Evolutionary conservation across 2,113 vertebrate species (phyloP).

Genomic region (Varanus salvator): DNA sequence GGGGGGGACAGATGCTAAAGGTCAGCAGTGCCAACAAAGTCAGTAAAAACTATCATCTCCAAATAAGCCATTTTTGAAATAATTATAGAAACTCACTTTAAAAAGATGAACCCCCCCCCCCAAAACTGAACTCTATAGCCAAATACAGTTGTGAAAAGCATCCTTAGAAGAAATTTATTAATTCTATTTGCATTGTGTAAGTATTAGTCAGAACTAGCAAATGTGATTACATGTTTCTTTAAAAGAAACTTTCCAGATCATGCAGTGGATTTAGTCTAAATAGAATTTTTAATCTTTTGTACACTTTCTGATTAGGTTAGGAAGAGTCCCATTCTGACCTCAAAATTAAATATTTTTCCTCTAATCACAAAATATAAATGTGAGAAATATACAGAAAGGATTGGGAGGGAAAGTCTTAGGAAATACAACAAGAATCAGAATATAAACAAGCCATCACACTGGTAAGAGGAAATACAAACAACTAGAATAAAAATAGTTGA

Average conservation of each 20-base stretch:
- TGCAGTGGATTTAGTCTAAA: slow-evolving; percentile 64
- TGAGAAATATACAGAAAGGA: slow-evolving; percentile 74
- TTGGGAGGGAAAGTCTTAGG: slow-evolving; percentile 55
- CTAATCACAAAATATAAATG: slow-evolving; percentile 63
- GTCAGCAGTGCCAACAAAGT: background rate
- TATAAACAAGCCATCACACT: slow-evolving; percentile 88
- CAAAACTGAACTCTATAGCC: slow-evolving; percentile 32
- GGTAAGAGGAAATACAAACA: slow-evolving; percentile 88
- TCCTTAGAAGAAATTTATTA: slow-evolving; percentile 37
- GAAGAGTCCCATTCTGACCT: slow-evolving; percentile 68
- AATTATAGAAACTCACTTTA: background rate
- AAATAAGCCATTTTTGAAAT: slow-evolving; percentile 23
- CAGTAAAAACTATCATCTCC: background rate
- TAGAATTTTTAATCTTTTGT: slow-evolving; percentile 65
- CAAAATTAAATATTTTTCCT: slow-evolving; percentile 67
- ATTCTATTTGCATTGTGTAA: slow-evolving; percentile 50
- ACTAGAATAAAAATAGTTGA: slow-evolving; percentile 87
- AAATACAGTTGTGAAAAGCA: slow-evolving; percentile 35
- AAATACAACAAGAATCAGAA: slow-evolving; percentile 78
- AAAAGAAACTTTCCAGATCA: slow-evolving; percentile 57
- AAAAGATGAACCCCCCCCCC: slow-evolving; percentile 12
- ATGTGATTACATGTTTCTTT: slow-evolving; percentile 62
- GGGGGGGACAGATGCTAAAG: background rate
- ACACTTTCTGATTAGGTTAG: slow-evolving; percentile 68
- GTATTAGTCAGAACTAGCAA: slow-evolving; percentile 61